A percentile compares a stretch with the other conserved stretches of the same genome.
phyloP scores from a whole-genome alignment of 2,113 vertebrate species.

The Labeo catla region DNA sequence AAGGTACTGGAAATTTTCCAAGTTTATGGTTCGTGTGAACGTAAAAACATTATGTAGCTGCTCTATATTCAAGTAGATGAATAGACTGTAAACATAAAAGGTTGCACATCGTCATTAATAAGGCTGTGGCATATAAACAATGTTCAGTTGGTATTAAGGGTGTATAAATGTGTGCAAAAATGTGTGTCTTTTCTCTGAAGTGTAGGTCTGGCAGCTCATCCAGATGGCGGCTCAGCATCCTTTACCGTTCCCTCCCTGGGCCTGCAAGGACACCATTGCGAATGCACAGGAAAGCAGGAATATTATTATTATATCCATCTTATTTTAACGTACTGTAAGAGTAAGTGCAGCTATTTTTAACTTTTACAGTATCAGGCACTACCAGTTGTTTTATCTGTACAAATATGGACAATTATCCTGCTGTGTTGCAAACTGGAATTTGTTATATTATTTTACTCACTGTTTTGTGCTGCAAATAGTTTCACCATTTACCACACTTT shows the following conservation, averaged over 20 bases:
- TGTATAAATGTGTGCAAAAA: background rate
- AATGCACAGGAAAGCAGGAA: background rate
- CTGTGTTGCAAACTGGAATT: background rate
- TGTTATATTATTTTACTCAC: background rate
- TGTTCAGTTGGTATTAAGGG: background rate
- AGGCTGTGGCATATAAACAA: background rate
- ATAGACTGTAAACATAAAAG: background rate
- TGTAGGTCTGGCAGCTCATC: slow-evolving; percentile 1
- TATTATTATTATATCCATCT: background rate
- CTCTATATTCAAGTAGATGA: background rate
- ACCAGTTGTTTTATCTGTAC: background rate
- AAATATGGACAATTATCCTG: background rate
- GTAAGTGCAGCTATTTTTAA: background rate
- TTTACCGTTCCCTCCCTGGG: background rate
- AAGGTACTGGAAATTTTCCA: background rate
- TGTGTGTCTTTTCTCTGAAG: background rate
- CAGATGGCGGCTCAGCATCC: slow-evolving; percentile 9
- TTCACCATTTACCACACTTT: too few species aligned
- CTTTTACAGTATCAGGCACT: background rate
- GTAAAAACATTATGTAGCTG: background rate
- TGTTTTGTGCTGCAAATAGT: too few species aligned
- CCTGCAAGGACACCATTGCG: slow-evolving; percentile 1
- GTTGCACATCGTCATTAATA: background rate
- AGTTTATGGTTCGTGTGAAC: background rate
- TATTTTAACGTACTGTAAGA: background rate